These are phyloP conservation scores for Luperina testacea DNA, from an alignment of 2,888 invertebrate genomes.

Conservation along the genomic window DNA sequence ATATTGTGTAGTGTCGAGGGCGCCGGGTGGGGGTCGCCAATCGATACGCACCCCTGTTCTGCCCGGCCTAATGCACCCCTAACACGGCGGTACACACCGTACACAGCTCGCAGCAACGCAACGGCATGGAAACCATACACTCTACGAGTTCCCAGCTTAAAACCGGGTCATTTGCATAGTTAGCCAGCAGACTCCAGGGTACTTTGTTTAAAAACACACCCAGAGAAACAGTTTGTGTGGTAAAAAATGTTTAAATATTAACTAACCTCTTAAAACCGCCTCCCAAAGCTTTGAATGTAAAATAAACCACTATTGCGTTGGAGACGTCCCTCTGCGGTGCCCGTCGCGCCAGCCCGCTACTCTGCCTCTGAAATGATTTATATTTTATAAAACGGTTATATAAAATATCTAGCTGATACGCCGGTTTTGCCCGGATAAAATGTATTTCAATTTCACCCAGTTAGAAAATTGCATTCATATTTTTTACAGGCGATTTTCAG, in stretches of 20 bases:
- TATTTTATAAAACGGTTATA: conserved; percentile 57
- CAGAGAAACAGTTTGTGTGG: conserved; percentile 29
- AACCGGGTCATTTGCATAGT: conserved; percentile 65
- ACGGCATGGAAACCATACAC: conserved; percentile 68
- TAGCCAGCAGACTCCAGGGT: conserved; percentile 15
- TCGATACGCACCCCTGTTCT: conserved; percentile 87
- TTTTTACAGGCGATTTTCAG: conserved; percentile 40
- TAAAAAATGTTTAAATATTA: conserved; percentile 71
- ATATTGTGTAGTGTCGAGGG: conserved; percentile 80
- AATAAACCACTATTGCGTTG: conserved; percentile 75
- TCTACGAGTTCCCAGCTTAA: conserved; percentile 58
- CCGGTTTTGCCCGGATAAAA: conserved; percentile 43
- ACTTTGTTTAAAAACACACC: conserved; percentile 43
- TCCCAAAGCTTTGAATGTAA: conserved; percentile 74
- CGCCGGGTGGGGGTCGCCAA: conserved; percentile 77
- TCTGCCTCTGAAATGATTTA: conserved; percentile 51
- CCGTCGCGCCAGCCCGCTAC: conserved; percentile 11
- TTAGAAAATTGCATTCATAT: conserved; percentile 52
- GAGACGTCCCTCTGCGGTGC: conserved; percentile 58
- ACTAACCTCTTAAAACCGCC: conserved; percentile 71
- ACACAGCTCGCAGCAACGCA: conserved; percentile 58
- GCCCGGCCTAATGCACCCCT: conserved; percentile 85
- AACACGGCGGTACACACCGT: conserved; percentile 62
- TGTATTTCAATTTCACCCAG: conserved; percentile 52
- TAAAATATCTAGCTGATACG: conserved; percentile 53